Evolutionary conservation across 2,888 invertebrate species (phyloP), one percentile per base, ranked within the genome.

Genomic region (Plutella xylostella): DNA sequence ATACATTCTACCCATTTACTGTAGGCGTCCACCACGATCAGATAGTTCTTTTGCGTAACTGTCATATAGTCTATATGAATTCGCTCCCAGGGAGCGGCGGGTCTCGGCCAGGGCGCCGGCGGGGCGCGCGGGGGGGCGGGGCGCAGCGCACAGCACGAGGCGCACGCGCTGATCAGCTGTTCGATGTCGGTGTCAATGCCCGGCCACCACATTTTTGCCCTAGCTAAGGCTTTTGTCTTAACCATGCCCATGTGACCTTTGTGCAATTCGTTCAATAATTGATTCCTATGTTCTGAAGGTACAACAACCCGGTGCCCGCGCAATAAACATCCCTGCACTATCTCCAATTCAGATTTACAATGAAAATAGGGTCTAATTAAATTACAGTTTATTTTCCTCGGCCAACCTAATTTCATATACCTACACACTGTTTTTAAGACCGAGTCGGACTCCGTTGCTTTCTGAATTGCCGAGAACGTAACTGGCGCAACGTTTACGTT

Each of bases 401-500:
- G n/a, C n/a, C n/a, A n/a, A n/a, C n/a, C n/a, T n/a, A n/a, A n/a
- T n/a, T n/a, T n/a, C n/a, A n/a, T n/a, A n/a, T n/a, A n/a, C n/a
- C n/a, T n/a, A n/a, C n/a, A 22, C 15, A 49, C 42, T 19, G 15
- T 9, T 38, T 22, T 12, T 7, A 42, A 15, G 4, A 38, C 9
- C 1, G 1, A 9, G 42, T 47, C 47, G 7, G 18, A 30, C 4
- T 22, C 11, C 4, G 43, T 40, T 21, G 33, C 47, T 11, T n/a
- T 3, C 0, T 41, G 25, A n/a, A 49, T n/a, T 5, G 45, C 43
- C 2, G 37, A 14, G 25, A 46, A 30, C 7, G 44, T 22, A 7
- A 47, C n/a, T 17, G 40, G 48, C n/a, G 38, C 39, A n/a, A 47
- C 33, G 20, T 41, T 45, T 20, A 48, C 47, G 1, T 42, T 35